Evolutionary conservation across 2,888 invertebrate genomes (phyloP), one percentile per base, ranked within the genome.

Genomic region (Eledone cirrhosa): DNA sequence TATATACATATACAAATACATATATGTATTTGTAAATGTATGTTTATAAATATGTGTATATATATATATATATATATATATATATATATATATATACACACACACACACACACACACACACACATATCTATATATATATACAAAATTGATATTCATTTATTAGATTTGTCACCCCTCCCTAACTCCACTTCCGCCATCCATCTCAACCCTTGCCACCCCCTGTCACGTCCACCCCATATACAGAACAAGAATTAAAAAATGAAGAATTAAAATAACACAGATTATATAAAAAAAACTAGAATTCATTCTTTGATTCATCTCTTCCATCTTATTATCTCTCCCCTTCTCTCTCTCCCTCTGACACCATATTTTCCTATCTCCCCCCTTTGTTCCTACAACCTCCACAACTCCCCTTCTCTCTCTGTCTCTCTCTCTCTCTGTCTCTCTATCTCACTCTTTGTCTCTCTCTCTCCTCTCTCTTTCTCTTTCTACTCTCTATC

Each of bases 81-180:
- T 24, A 5, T 2, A 5, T 2, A 59, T 2, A 59, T 2, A 59
- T 2, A 59, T 2, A 59, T 24, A 59, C 59, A 59, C 14, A 59
- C 14, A 59, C 24, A 59, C 24, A 59, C 24, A 59, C 24, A 59
- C 24, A 59, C 24, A 59, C 24, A 59, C 24, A 59, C 24, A 59
- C 24, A 59, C 24, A 59, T 59, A 59, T 59, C 22, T 59, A 59
- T 59, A 59, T 59, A 59, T 59, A 59, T 59, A 59, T 59, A 59
- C 24, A 59, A n/a, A 59, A n/a, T n/a, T n/a, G n/a, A n/a, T n/a
- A n/a, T n/a, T n/a, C n/a, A n/a, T n/a, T n/a, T n/a, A n/a, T n/a
- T n/a, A n/a, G n/a, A n/a, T n/a, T n/a, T n/a, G n/a, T n/a, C n/a
- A n/a, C n/a, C n/a, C n/a, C n/a, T n/a, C n/a, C n/a, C n/a, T n/a